These are phyloP conservation scores for Mus musculus DNA, from an alignment of 2,113 vertebrate species.

Conservation along the genomic window GRCm39 chr2:151416001-151416500, in stretches of 20 bases:
- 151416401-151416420: not conserved
- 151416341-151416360: not conserved
- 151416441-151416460: not conserved
- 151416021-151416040: conserved; percentile 32
- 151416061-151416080: not conserved
- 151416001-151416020: not conserved
- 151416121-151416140: not conserved
- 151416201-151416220: not conserved
- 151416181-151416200: not conserved
- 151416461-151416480: not conserved
- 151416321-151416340: not conserved
- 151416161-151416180: conserved; percentile 47
- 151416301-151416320: not conserved
- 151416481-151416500: not conserved
- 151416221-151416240: not conserved
- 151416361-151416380: not conserved
- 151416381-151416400: not conserved
- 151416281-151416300: not conserved
- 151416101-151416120: not conserved
- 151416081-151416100: not conserved
- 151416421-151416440: not conserved
- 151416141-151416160: not conserved
- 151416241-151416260: not conserved
- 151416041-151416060: conserved; percentile 10
- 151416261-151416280: not conserved